Base-by-base conservation (phyloP, 2,797 vertebrate species). In the Pipistrellus kuhlii region DNA sequence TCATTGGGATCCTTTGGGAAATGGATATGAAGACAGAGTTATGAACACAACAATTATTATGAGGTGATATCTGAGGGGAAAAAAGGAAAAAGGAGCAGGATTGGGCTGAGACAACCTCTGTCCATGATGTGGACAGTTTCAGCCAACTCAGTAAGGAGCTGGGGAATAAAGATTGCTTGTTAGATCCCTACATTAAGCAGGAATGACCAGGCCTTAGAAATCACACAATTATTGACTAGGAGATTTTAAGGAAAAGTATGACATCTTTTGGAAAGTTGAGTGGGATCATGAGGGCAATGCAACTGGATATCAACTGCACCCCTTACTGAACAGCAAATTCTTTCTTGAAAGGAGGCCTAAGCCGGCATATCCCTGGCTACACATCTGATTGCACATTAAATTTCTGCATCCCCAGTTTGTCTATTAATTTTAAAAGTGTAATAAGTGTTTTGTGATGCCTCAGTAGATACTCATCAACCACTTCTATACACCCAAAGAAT, bases 301-400 rank as follows among this genome's bases (percentile, higher is more conserved):
- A 53, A 38, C 25, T 84, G 32, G 27, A 20, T 89, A 72, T 51
- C 62, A 85, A 41, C 25, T 35, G 21, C 20, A 66, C 11, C 0
- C 14, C 48, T 91, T 66, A 10, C 32, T 90, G 23, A 91, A 84
- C 2, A 53, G n/a, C 25, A 64, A 71, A 7, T 75, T 81, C 18
- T 76, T 75, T 83, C 53, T 73, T 62, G 55, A 86, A 86, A 71
- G 62, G 57, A 94, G 17, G 66, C 46, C 23, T 69, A 72, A 93
- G 20, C 21, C 15, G 11, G 21, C 20, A 5, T 38, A 75, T 20
- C 10, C 17, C 35, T 44, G 35, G 13, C 17, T 53, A 17, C 35
- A 83, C 21, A 81, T 55, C 75, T 46, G 41, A 73, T 41, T 38
- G 14, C 44, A n/a, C 10, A 80, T 71, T 93, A 55, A 20, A 62